Conservation (phyloP, 1,140 invertebrate species). For the Frieseomelitta varia region DNA sequence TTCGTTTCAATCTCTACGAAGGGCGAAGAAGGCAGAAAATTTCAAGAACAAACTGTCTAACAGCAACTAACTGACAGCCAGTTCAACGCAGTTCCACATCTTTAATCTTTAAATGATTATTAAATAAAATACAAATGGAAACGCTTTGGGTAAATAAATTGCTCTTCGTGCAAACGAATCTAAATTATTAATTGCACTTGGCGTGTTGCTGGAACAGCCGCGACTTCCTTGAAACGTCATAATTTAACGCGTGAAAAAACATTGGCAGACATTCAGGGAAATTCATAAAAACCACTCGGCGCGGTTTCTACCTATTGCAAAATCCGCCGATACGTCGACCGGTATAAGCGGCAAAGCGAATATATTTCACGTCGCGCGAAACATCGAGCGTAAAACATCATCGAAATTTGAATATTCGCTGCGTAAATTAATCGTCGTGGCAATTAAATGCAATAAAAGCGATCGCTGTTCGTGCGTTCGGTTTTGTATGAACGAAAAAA, state of each 20-base stretch:
- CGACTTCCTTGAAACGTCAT: neutral
- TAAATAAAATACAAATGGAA: too few species aligned
- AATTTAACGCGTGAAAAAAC: neutral
- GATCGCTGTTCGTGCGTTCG: neutral
- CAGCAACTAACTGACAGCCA: too few species aligned
- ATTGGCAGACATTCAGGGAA: neutral
- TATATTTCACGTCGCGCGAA: neutral
- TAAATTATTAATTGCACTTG: neutral
- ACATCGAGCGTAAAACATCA: neutral
- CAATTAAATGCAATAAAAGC: conserved; percentile 1
- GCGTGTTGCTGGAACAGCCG: neutral
- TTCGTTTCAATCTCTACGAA: too few species aligned
- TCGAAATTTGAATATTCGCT: neutral
- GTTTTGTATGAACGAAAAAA: neutral
- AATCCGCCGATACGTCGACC: neutral
- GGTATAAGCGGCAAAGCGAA: neutral
- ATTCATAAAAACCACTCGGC: neutral
- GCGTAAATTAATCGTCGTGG: neutral
- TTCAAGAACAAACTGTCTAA: too few species aligned
- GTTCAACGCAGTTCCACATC: too few species aligned
- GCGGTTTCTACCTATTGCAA: neutral
- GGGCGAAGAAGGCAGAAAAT: too few species aligned
- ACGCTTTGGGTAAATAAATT: neutral
- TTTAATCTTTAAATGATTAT: too few species aligned
- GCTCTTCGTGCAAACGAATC: neutral